A percentile compares a stretch with the other conserved stretches of the same genome.
Conservation (phyloP, 2,113 vertebrate species). For the Micronycteris hirsuta region DNA sequence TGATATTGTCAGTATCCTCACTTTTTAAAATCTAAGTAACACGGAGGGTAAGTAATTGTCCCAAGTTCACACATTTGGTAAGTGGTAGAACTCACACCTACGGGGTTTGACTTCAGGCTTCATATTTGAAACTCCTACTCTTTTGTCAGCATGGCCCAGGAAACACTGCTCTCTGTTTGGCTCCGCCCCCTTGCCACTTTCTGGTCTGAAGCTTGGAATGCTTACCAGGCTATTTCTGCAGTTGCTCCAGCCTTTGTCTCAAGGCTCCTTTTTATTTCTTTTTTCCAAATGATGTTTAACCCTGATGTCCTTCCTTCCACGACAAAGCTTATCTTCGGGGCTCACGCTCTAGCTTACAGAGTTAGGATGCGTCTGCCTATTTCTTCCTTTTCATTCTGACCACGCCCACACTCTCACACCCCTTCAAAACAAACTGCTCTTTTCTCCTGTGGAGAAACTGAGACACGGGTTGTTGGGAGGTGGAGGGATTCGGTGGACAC, state of each 20-base stretch:
- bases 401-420: neutral
- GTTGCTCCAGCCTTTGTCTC: neutral
- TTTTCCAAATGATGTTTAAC: neutral
- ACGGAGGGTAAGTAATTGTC: neutral
- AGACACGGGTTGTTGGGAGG: neutral
- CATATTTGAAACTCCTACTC: neutral
- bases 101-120: neutral
- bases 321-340: neutral
- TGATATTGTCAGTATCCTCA: neutral
- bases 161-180: neutral
- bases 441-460: neutral
- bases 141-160: fast-evolving
- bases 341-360: neutral
- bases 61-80: neutral
- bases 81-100: neutral
- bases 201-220: neutral
- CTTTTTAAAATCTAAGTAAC: neutral
- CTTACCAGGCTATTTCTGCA: neutral
- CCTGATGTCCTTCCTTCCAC: neutral
- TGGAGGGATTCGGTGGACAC: neutral
- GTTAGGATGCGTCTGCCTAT: neutral
- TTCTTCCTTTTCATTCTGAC: neutral
- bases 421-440: neutral
- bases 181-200: neutral
- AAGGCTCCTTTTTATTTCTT: too few relatives aligned